phyloP scores from a whole-genome alignment of 2,113 vertebrate genomes.

The Apteryx owenii region DNA sequence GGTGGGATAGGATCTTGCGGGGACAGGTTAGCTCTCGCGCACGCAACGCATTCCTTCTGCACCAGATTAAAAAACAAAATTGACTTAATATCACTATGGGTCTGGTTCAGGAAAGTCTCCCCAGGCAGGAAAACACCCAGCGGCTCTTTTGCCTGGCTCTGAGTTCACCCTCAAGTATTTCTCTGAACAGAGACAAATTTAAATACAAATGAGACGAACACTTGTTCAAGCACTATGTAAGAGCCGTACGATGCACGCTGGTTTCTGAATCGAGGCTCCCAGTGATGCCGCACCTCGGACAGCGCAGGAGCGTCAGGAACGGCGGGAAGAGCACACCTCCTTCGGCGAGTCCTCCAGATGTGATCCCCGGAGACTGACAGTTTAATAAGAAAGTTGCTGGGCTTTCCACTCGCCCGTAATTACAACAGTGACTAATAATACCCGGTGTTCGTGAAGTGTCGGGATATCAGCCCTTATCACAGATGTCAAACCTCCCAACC shows the following conservation, averaged over 20 bases:
- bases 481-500: not conserved
- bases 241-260: not conserved
- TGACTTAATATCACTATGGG: not conserved
- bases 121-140: fast-evolving
- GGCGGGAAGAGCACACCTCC: not conserved
- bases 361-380: not conserved
- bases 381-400: not conserved
- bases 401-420: not conserved
- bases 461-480: not conserved
- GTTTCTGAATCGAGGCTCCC: not conserved
- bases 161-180: not conserved
- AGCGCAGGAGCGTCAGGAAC: not conserved
- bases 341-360: not conserved
- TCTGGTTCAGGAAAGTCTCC: not conserved
- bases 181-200: not conserved
- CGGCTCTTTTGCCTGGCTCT: fast-evolving
- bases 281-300: no score
- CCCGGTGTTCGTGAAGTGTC: not conserved
- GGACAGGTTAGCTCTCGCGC: not conserved
- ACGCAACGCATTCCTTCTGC: not conserved
- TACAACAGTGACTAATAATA: not conserved
- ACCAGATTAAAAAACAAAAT: not conserved
- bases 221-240: not conserved
- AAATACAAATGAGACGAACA: not conserved
- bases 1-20: not conserved